Conservation (phyloP, 2,888 invertebrate genomes). For the Campoletis raptor region DNA sequence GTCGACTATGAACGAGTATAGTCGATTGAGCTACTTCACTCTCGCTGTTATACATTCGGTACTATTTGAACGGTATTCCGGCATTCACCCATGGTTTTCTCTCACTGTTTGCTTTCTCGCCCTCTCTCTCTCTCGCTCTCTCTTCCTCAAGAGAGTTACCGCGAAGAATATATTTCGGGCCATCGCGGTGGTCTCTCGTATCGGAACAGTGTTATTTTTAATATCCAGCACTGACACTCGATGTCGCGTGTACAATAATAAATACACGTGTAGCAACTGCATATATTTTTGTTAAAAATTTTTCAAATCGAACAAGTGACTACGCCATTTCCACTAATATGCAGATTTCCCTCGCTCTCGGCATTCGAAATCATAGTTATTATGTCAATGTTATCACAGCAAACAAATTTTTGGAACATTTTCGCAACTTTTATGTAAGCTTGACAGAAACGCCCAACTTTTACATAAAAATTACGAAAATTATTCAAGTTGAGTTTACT, state of each 20-base stretch:
- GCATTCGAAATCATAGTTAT: not conserved
- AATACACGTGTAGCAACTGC: not conserved
- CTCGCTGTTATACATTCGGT: conserved; percentile 31
- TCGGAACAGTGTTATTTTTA: conserved; percentile 33
- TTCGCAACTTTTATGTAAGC: too few relatives aligned
- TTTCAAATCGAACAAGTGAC: not conserved
- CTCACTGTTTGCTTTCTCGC: not conserved
- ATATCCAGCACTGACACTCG: not conserved
- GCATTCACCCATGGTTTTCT: conserved; percentile 32
- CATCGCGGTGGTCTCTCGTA: conserved; percentile 57
- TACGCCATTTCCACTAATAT: not conserved
- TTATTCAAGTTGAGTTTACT: too few relatives aligned
- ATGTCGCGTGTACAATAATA: conserved; percentile 29
- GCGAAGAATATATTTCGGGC: conserved; percentile 55
- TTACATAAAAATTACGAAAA: too few relatives aligned
- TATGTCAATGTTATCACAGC: not conserved
- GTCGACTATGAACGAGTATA: conserved; percentile 7
- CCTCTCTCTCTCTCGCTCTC: not conserved
- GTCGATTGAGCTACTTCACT: conserved; percentile 39
- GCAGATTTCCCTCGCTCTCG: not conserved
- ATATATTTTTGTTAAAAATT: not conserved
- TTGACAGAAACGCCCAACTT: too few relatives aligned
- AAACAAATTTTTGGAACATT: too few relatives aligned
- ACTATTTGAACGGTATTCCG: conserved; percentile 13
- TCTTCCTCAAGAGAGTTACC: not conserved